Evolutionary conservation across 1,140 invertebrate species (phyloP), one percentile per base, ranked within the genome.

Genomic region (Megalonaias nervosa): DNA sequence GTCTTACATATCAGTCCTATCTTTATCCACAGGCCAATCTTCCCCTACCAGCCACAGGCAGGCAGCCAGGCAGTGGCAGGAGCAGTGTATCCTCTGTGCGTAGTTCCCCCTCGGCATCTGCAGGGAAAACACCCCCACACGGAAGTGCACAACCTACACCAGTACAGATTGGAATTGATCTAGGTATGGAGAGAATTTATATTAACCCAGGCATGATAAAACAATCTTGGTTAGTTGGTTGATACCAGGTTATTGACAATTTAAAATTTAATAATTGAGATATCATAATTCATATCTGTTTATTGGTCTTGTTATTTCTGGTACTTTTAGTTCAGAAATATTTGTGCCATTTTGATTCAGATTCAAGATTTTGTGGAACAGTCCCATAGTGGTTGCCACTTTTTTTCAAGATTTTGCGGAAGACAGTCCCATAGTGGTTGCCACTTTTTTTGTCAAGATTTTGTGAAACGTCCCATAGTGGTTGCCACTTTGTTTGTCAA

Each of bases 1-100:
- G 9, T 48, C 11, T 6, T 48, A 9, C 6, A 6, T 48, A 48
- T 48, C 38, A 48, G 6, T 48, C 38, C 38, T 48, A 48, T 48
- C 38, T 26, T 56, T 17, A 55, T 76, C 61, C 80, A 4, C 71
- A 88, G 87, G 86, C 87, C 55, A 86, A 86, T 71, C 78, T 88
- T 58, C 87, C 87, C 60, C 70, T 82, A 17, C 72, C 83, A n/a
- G 80, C 75, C 56, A 71, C 81, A 16, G 69, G 77, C 48, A 70
- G 84, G 59, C 82, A 84, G 17, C 83, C 81, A 12, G 81, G 86
- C 59, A 88, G 87, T 80, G 80, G 83, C n/a, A 81, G 87, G 23
- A 86, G 85, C 79, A 88, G 85, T 72, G 17, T 86, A 61, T 85
- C 84, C 19, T 87, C 86, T 13, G 79, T 77, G 15, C 82, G 86